Evolutionary conservation across 2,888 invertebrate species (phyloP), one percentile per base, ranked within the genome.

Genomic region (Nipponacmea schrenckii): DNA sequence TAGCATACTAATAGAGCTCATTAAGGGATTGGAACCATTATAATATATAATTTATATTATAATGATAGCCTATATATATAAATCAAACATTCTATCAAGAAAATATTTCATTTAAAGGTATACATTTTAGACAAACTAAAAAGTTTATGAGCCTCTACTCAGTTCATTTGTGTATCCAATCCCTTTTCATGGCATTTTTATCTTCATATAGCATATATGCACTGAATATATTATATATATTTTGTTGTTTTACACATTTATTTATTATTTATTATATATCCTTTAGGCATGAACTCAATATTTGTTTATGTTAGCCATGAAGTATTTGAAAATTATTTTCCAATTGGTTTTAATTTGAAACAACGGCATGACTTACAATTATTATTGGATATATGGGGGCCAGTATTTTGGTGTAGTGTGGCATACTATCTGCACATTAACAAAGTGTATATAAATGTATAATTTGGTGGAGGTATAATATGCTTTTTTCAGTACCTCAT

Each of bases 221-320:
- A 62, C 24, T 20, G 8, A 62, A 24, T n/a, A 8, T 10, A 24
- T 20, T 12, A 8, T 8, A 10, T 7, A 20, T 10, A 62, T 62
- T 20, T 39, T 15, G 45, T 5, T 65, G 15, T 17, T 72, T 68
- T 8, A 15, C 50, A 39, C 39, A 39, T 39, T 39, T 39, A 5
- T 31, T 31, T 31, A 31, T 31, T 31, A 39, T 39, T 39, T 39
- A 39, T 39, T 39, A 39, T 39, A 39, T 39, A 39, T 39, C n/a
- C 64, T 7, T 27, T 65, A 83, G 97, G 97, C 14, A 95, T 96
- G 92, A 97, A 97, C 90, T 93, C 96, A 39, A 94, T 96, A 72
- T 91, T 95, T 3, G 91, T 97, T 83, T 97, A 97, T 89, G 91
- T 95, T 14, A 96, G 96, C 0, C 96, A 97, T 86, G 92, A 92